These are phyloP conservation scores for Chiridota heheva DNA, from an alignment of 35 echinoderm and acorn worm genomes.

Conservation along the genomic window DNA sequence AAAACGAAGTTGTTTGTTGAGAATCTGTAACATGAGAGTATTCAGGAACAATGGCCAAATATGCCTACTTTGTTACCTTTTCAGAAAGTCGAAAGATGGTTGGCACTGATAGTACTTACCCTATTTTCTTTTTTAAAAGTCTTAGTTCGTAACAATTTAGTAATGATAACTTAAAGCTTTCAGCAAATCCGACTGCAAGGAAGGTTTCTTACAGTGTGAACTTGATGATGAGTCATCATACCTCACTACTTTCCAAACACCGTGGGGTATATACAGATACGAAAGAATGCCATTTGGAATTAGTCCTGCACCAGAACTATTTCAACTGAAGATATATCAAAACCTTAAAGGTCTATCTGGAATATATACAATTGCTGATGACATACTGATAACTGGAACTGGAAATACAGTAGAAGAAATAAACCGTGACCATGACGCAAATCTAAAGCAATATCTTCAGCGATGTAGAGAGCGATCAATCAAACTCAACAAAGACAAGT, in stretches of 20 bases:
- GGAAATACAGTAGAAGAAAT: slow-evolving; percentile 54
- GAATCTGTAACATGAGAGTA: too few species aligned
- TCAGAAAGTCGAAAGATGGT: too few species aligned
- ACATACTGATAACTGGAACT: slow-evolving; percentile 54
- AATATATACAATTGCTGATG: slow-evolving; percentile 59
- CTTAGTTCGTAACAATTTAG: too few species aligned
- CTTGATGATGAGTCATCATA: slow-evolving; percentile 57
- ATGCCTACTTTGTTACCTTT: too few species aligned
- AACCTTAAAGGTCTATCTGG: slow-evolving; percentile 55
- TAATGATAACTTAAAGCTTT: slow-evolving; percentile 63
- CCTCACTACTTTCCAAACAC: slow-evolving; percentile 50
- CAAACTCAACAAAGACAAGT: slow-evolving; percentile 56
- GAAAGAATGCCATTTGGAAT: slow-evolving; percentile 59
- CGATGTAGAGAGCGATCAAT: slow-evolving; percentile 50
- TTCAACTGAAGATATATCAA: slow-evolving; percentile 59
- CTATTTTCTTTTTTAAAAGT: too few species aligned
- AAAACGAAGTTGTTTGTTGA: too few species aligned
- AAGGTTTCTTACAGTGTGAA: slow-evolving; percentile 68
- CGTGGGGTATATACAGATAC: slow-evolving; percentile 47
- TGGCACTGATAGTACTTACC: too few species aligned
- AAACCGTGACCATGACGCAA: slow-evolving; percentile 57
- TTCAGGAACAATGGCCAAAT: too few species aligned
- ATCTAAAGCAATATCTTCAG: slow-evolving; percentile 17
- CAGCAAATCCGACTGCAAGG: slow-evolving; percentile 50
- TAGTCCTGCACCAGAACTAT: slow-evolving; percentile 51